Conservation (phyloP, 2,113 vertebrate species). For the Zosterops lateralis region DNA sequence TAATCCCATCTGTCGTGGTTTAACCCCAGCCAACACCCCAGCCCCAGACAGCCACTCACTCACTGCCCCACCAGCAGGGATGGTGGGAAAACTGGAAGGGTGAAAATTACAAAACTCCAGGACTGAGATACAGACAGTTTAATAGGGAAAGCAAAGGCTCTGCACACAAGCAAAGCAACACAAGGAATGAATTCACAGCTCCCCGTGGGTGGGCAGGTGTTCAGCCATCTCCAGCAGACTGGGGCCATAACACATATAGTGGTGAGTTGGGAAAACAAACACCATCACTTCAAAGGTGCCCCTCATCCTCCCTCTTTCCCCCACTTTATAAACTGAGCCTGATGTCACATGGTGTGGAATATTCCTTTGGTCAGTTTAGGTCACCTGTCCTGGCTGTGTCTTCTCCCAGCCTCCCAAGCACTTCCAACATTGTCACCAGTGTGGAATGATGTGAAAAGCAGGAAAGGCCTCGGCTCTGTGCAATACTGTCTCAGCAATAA, state of each 20-base stretch:
- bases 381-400: background rate
- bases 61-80: too few species aligned
- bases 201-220: background rate
- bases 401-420: background rate
- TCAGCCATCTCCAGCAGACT: background rate
- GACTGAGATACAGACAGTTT: background rate
- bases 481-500: background rate
- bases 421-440: fast-evolving
- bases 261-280: background rate
- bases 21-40: background rate
- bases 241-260: fast-evolving
- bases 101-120: background rate
- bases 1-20: fast-evolving
- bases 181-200: background rate
- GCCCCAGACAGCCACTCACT: background rate
- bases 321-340: background rate
- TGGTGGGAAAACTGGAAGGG: background rate
- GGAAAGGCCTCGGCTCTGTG: background rate
- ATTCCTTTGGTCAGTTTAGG: background rate
- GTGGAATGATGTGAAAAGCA: background rate
- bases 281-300: background rate
- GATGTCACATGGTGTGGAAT: background rate
- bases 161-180: too few species aligned
- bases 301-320: fast-evolving
- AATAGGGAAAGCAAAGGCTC: background rate